Evolutionary conservation across 2,113 vertebrate species (phyloP).

Genomic region (Oreocharis arfaki): DNA sequence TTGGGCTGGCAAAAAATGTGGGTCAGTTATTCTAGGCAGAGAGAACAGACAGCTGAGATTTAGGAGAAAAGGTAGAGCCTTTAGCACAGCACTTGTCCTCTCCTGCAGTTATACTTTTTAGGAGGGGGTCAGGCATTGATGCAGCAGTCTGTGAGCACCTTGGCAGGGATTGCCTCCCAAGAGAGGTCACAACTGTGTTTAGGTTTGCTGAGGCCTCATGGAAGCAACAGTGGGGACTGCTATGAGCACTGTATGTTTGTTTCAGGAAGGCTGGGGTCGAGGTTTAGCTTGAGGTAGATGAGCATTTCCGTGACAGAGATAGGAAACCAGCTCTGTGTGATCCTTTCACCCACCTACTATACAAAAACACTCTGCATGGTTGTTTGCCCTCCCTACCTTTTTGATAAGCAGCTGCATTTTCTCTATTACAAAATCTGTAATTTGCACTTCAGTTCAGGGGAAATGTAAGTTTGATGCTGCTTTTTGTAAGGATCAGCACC

Average conservation of each 20-base stretch:
- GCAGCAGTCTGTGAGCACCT: fast-evolving
- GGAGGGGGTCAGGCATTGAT: background rate
- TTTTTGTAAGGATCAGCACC: background rate
- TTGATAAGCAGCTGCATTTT: background rate
- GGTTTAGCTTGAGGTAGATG: background rate
- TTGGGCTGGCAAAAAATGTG: background rate
- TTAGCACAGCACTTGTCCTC: background rate
- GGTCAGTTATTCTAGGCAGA: conserved; percentile 15
- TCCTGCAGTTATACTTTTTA: background rate
- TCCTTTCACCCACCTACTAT: background rate
- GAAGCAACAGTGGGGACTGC: background rate
- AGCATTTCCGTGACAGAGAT: background rate
- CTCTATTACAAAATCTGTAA: background rate
- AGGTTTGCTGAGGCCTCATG: background rate
- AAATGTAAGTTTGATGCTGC: background rate
- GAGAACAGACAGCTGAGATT: background rate
- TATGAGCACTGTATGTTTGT: background rate
- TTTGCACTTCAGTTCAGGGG: background rate
- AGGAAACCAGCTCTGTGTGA: background rate
- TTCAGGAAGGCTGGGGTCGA: background rate
- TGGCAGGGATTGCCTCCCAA: background rate
- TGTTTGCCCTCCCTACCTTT: background rate
- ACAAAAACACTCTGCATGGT: background rate
- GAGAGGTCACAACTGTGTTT: background rate
- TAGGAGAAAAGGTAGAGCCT: background rate